Evolutionary conservation across 2,113 vertebrate genomes (phyloP), one percentile per base, ranked within the genome.

Genomic region (Eonycteris spelaea): DNA sequence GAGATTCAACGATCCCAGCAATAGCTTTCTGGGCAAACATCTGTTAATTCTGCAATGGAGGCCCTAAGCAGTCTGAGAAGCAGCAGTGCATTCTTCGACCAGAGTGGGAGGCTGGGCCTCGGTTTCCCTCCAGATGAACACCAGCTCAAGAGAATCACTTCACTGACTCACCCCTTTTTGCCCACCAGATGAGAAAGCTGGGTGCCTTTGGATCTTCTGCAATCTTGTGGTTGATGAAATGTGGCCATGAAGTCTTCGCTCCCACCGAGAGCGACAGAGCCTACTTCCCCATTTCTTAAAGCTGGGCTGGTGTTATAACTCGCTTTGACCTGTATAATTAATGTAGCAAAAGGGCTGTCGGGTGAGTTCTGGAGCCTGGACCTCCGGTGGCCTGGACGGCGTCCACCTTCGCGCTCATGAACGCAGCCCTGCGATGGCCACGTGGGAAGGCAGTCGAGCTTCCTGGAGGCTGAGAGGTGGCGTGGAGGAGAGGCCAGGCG

Each of bases 221-320:
- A 80, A n/a, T 90, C 71, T 35, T 75, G 87, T 3, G 78, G 84
- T 70, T 59, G 70, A 40, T 33, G 28, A 10, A n/a, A 22, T 35
- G 71, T 61, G 82, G 86, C 83, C 71, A 21, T 15, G 51, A n/a
- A 38, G 11, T 59, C 40, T 90, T 38, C 53, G 84, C 65, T 82
- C 30, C 51, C 65, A 21, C 18, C 21, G n/a, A 71, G 78, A 53
- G n/a, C n/a, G 16, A 53, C 3, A 16, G 38, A 15, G 6, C 67
- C 70, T 19, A 94, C 84, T 95, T 94, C 92, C 89, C 48, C 70
- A 79, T 40, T 22, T 53, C 6, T 63, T 30, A 84, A 71, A 30
- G 45, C 61, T 22, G 38, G 35, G 53, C 65, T 82, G 80, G 38
- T 89, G 84, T 88, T 70, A 8, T 61, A 74, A 96, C 86, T 73